Base-by-base conservation (phyloP, 2,797 vertebrate genomes). In the Gallinago stenura region DNA sequence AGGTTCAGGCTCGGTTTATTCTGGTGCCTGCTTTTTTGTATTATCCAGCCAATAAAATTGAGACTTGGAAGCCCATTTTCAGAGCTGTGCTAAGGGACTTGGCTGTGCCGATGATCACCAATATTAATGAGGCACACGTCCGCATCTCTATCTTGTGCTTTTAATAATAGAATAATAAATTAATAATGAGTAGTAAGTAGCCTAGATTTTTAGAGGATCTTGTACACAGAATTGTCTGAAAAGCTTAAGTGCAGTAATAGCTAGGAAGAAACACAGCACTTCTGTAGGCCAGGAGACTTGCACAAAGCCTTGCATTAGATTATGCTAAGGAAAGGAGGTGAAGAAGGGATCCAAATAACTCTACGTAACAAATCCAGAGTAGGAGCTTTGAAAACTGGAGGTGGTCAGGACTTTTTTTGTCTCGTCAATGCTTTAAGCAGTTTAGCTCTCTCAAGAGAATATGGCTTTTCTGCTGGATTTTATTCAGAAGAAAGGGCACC, bases 51-150 rank as follows among this genome's bases (percentile, higher is more conserved):
- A 54, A 41, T 43, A 64, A 53, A 83, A 66, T 10, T 21, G 60
- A 83, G 53, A 51, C 6, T 39, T 22, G 43, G 56, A 58, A 75
- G 22, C 7, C 35, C 20, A 20, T 82, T 96, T 86, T 87, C 45
- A 73, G 64, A 94, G 48, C 45, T 71, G 7, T 71, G 48, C 26
- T 60, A 53, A 79, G 35, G 39, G 39, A 70, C 60, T 66, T 45
- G 22, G 11, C 46, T 78, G 24, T 75, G 45, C 33, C 0, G 1
- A 0, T 76, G 24, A 31, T 54, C 33, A 51, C 21, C 25, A 1
- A 8, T 85, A 26, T 91, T 89, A 65, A 82, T 78, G 70, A 80
- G 33, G n/a, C 72, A 39, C 17, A 13, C 12, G 8, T 87, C 61
- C 41, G 24, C 53, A 33, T 91, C 25, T 58, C 16, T 64, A 8